These are phyloP conservation scores for Platycercus adscitus DNA, from an alignment of 2,113 vertebrate genomes.

Conservation along the genomic window DNA sequence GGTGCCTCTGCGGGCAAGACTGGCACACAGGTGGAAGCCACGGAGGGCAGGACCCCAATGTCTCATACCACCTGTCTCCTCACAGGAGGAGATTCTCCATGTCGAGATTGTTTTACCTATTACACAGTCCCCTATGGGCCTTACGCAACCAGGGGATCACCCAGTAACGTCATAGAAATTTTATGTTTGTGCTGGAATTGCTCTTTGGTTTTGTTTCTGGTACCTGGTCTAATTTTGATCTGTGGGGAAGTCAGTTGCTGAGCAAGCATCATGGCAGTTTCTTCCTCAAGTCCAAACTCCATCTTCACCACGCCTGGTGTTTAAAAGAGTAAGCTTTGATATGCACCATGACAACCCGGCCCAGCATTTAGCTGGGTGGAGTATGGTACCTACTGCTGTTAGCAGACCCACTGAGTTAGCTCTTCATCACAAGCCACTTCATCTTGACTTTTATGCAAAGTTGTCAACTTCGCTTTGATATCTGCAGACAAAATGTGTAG, in stretches of 20 bases:
- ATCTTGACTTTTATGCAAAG: background rate
- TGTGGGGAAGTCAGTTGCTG: background rate
- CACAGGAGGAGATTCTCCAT: background rate
- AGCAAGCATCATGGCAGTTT: background rate
- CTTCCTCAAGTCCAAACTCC: background rate
- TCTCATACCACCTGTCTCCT: background rate
- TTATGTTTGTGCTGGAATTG: rapidly evolving
- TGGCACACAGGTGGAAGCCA: background rate
- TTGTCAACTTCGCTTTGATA: background rate
- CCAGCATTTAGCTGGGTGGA: rapidly evolving
- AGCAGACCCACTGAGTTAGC: rapidly evolving
- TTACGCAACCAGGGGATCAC: rapidly evolving
- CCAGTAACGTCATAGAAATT: rapidly evolving
- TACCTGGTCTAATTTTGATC: background rate
- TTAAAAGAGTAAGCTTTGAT: background rate
- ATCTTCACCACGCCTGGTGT: background rate
- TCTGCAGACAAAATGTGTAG: background rate
- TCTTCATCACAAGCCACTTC: background rate
- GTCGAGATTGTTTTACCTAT: background rate
- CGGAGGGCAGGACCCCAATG: rapidly evolving
- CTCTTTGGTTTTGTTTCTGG: background rate
- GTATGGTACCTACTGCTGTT: background rate
- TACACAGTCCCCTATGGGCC: background rate
- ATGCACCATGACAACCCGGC: rapidly evolving
- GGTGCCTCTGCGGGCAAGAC: rapidly evolving